Conservation (phyloP, 2,797 vertebrate genomes). For the Melanotaenia pygmaea region DNA sequence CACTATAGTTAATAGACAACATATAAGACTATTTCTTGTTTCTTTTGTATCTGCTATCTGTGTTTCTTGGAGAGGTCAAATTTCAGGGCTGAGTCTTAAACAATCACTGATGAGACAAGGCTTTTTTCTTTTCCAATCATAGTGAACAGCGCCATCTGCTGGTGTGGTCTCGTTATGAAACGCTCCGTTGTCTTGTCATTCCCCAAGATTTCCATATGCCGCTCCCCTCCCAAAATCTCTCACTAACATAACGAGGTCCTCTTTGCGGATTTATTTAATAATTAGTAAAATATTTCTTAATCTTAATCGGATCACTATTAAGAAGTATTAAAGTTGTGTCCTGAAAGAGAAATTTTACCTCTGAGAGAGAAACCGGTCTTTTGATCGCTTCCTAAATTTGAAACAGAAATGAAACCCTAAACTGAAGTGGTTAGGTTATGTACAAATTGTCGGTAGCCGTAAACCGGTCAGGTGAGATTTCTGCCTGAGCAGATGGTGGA, state of each 20-base stretch:
- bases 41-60: not conserved
- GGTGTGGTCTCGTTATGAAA: conserved; percentile 41
- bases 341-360: not conserved
- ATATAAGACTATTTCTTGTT: conserved; percentile 31
- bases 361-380: not conserved
- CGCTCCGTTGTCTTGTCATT: not conserved
- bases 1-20: conserved; percentile 1
- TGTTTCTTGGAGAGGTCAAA: conserved; percentile 67
- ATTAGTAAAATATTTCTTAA: not conserved
- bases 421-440: conserved; percentile 36
- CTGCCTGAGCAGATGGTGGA: conserved; percentile 25
- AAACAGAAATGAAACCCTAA: conserved; percentile 61
- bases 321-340: not conserved
- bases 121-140: conserved; percentile 38
- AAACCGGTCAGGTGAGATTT: conserved; percentile 80
- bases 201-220: not conserved
- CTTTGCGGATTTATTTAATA: too few relatives aligned
- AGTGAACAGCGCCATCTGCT: conserved; percentile 79
- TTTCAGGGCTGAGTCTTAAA: conserved; percentile 61
- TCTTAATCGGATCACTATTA: not conserved
- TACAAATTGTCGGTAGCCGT: conserved; percentile 23
- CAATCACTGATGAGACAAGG: conserved; percentile 41
- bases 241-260: not conserved
- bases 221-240: not conserved
- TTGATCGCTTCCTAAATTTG: conserved; percentile 48